Conservation (phyloP, 2,113 vertebrate species). For the Heptranchias perlo region DNA sequence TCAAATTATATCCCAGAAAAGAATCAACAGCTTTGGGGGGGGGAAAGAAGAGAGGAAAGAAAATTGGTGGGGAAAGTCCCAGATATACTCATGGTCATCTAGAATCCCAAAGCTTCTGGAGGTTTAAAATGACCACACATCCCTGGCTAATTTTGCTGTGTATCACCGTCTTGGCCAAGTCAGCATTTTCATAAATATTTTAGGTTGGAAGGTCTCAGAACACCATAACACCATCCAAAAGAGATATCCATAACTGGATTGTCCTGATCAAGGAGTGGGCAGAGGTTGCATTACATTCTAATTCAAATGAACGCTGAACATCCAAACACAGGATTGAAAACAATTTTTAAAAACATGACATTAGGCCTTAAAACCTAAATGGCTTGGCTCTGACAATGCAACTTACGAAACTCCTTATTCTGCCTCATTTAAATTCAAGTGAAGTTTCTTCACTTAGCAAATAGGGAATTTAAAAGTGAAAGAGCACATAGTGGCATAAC, state of each 20-base stretch:
- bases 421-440: conserved; percentile 2
- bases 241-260: background rate
- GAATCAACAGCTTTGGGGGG: background rate
- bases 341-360: no score
- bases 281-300: background rate
- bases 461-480: background rate
- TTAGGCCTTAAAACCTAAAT: background rate
- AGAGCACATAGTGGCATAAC: background rate
- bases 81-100: background rate
- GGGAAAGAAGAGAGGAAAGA: background rate
- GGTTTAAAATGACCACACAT: no score
- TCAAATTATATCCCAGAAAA: background rate
- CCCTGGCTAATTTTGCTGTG: background rate
- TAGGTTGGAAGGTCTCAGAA: background rate
- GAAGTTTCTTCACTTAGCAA: conserved; percentile 17
- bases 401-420: background rate
- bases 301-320: background rate
- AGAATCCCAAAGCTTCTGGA: background rate
- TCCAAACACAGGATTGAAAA: background rate
- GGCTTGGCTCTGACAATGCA: background rate
- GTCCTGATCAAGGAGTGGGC: background rate
- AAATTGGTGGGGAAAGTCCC: background rate
- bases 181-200: background rate
- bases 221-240: background rate
- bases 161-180: background rate